Conservation (phyloP, 2,888 invertebrate genomes). For the Agonum fuliginosum region DNA sequence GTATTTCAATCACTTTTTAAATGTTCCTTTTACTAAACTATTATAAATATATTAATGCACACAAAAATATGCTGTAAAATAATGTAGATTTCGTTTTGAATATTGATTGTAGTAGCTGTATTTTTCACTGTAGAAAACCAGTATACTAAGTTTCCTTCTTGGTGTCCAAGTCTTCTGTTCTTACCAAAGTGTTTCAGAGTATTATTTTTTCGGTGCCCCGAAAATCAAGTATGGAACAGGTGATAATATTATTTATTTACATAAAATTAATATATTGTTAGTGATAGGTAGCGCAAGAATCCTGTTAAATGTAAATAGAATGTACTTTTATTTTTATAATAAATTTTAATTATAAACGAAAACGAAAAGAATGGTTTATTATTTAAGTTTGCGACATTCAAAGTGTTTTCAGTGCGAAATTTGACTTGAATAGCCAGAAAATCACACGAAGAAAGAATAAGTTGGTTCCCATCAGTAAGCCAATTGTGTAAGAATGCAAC, state of each 20-base stretch:
- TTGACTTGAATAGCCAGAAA: slow-evolving; percentile 1
- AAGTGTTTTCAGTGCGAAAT: not conserved
- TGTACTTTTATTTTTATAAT: slow-evolving; percentile 57
- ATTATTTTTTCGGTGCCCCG: slow-evolving; percentile 42
- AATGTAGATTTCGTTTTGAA: too few species aligned
- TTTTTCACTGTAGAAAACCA: too few species aligned
- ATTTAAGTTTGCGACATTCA: slow-evolving; percentile 17
- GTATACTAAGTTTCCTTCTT: too few species aligned
- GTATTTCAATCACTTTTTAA: too few species aligned
- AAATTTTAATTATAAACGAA: slow-evolving; percentile 46
- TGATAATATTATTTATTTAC: slow-evolving; percentile 47
- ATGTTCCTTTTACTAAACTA: too few species aligned
- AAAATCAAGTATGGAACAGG: slow-evolving; percentile 34
- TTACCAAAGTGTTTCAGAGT: slow-evolving; percentile 57
- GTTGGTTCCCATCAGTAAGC: not conserved
- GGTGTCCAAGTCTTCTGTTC: not conserved
- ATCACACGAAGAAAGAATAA: slow-evolving; percentile 8
- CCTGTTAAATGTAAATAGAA: slow-evolving; percentile 53
- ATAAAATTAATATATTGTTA: slow-evolving; percentile 48
- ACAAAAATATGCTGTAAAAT: too few species aligned
- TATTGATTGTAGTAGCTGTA: too few species aligned
- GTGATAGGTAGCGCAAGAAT: slow-evolving; percentile 11
- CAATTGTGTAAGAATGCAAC: slow-evolving; percentile 15
- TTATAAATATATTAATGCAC: too few species aligned
- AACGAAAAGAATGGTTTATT: slow-evolving; percentile 45